phyloP scores from a whole-genome alignment of 2,113 vertebrate genomes.

The Lophotis ruficrista region DNA sequence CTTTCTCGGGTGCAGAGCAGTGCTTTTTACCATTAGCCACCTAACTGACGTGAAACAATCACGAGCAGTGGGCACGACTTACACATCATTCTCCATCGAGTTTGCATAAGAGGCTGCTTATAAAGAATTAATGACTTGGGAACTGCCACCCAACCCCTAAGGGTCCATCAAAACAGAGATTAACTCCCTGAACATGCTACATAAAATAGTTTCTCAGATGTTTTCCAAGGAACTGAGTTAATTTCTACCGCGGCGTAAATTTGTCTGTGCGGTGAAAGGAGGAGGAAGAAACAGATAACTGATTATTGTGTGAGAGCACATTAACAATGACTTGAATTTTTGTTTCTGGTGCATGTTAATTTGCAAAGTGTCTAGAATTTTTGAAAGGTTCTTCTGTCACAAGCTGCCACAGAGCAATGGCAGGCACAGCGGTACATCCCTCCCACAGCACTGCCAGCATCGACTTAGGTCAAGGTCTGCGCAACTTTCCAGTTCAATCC shows the following conservation, averaged over 20 bases:
- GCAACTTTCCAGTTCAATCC: neutral
- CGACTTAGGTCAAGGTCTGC: neutral
- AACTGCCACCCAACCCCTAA: constrained; percentile 16
- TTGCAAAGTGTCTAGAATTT: neutral
- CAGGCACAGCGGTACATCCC: neutral
- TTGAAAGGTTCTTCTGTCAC: neutral
- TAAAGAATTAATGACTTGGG: constrained; percentile 20
- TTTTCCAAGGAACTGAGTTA: neutral
- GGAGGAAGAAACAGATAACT: neutral
- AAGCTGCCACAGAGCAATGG: neutral
- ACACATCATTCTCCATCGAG: neutral
- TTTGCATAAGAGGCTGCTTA: constrained; percentile 9
- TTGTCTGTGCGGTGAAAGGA: neutral
- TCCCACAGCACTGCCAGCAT: neutral
- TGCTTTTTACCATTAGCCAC: neutral
- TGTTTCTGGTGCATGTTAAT: neutral
- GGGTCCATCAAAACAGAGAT: neutral
- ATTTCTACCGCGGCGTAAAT: neutral
- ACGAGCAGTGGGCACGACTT: neutral
- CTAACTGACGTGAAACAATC: accelerated
- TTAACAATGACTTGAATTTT: neutral
- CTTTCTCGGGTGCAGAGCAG: neutral
- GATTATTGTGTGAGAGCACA: neutral
- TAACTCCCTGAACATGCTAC: neutral
- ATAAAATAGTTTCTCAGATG: neutral